Evolutionary conservation across 2,113 vertebrate species (phyloP).

Genomic region (Pygoscelis antarcticus): DNA sequence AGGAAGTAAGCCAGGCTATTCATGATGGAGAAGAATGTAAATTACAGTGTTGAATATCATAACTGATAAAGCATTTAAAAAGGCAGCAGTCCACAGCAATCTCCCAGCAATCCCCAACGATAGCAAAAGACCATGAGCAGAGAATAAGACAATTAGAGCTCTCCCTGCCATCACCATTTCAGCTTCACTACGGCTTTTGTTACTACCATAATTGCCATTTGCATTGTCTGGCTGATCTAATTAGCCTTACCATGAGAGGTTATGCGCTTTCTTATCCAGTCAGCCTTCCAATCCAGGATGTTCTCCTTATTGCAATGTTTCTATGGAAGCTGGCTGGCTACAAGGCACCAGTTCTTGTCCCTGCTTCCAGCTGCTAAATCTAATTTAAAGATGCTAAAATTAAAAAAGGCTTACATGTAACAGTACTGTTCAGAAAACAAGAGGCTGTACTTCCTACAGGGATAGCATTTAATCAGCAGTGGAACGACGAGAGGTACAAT

Average conservation of each 20-base stretch:
- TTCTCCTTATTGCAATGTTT: not conserved
- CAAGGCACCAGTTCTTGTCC: not conserved
- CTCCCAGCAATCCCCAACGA: not conserved
- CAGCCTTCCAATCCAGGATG: not conserved
- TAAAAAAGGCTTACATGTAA: not conserved
- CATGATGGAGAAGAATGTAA: not conserved
- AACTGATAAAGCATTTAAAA: not conserved
- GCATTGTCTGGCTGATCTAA: not conserved
- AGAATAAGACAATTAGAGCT: not conserved
- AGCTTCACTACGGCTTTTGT: not conserved
- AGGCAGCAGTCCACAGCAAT: not conserved
- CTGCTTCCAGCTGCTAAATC: conserved; percentile 26
- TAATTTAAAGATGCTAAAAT: conserved; percentile 54
- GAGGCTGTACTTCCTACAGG: not conserved
- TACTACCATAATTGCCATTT: not conserved
- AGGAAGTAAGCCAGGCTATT: not conserved
- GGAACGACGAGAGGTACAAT: not conserved
- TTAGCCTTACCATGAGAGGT: not conserved
- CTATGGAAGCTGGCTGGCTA: not conserved
- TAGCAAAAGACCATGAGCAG: not conserved
- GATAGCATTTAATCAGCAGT: not conserved
- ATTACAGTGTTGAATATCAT: not conserved
- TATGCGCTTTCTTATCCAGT: not conserved
- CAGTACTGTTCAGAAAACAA: not conserved
- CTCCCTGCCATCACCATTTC: not conserved